Evolutionary conservation across 2,797 vertebrate genomes (phyloP).

Genomic region (Brotula barbata): DNA sequence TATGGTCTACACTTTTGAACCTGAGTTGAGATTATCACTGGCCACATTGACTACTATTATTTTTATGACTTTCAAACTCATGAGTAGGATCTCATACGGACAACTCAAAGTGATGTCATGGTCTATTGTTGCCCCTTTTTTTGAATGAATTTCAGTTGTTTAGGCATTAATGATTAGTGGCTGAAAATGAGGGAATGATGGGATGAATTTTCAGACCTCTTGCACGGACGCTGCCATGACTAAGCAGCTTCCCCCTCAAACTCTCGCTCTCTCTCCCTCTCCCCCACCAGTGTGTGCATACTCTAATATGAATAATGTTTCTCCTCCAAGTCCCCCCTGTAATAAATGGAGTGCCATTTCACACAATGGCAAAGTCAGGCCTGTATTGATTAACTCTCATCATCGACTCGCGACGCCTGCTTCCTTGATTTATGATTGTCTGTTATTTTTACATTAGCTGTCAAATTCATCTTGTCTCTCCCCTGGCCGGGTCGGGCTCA

Average conservation of each 20-base stretch:
- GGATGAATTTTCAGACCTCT: constrained; percentile 37
- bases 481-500: constrained; percentile 77
- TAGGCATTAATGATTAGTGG: no score
- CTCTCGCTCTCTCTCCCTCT: constrained; percentile 44
- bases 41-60: no score
- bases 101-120: no score
- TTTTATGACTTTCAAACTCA: no score
- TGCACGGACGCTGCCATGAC: constrained; percentile 59
- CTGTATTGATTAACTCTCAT: constrained; percentile 97
- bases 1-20: no score
- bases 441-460: constrained; percentile 96
- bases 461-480: constrained; percentile 95
- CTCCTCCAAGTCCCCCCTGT: constrained; percentile 80
- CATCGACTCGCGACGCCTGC: constrained; percentile 88
- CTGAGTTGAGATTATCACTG: no score
- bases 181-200: constrained; percentile 14
- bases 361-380: constrained; percentile 93
- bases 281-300: constrained; percentile 71
- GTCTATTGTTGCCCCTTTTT: no score
- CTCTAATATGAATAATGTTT: constrained; percentile 85
- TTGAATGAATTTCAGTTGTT: no score
- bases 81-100: no score
- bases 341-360: constrained; percentile 96
- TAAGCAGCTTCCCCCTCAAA: constrained; percentile 62
- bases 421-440: constrained; percentile 92